These are phyloP conservation scores for Falco biarmicus DNA, from an alignment of 2,797 vertebrate species.

Conservation along the genomic window DNA sequence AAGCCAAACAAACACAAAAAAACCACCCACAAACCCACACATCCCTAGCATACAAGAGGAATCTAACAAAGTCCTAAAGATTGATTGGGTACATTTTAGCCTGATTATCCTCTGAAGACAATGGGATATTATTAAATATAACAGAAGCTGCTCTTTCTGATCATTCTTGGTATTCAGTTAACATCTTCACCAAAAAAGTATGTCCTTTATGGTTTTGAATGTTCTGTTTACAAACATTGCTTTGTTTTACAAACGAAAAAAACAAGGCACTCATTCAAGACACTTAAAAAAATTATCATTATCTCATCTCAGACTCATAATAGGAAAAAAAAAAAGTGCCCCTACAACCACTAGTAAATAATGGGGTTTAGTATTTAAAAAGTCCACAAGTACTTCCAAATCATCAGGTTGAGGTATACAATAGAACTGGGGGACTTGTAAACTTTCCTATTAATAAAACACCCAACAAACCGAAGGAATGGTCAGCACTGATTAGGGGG, in stretches of 20 bases:
- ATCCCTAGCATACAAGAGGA: neutral
- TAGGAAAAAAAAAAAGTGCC: constrained; percentile 82
- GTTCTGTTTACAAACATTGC: constrained; percentile 86
- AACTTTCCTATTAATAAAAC: neutral
- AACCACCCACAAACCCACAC: neutral
- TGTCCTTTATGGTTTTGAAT: constrained; percentile 85
- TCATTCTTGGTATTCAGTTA: constrained; percentile 85
- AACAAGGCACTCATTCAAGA: constrained; percentile 89
- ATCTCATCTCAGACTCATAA: constrained; percentile 84
- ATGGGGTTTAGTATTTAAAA: constrained; percentile 40
- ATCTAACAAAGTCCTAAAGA: constrained; percentile 68
- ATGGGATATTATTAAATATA: constrained; percentile 73
- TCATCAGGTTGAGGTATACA: neutral
- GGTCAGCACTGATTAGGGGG: neutral
- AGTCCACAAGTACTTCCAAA: constrained; percentile 34
- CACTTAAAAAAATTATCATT: constrained; percentile 84
- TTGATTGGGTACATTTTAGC: constrained; percentile 64
- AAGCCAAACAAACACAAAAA: neutral
- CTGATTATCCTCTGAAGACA: constrained; percentile 72
- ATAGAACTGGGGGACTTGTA: neutral
- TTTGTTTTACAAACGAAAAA: constrained; percentile 84
- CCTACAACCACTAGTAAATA: constrained; percentile 74
- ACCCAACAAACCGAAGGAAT: neutral
- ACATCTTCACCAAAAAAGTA: constrained; percentile 84
- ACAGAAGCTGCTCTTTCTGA: constrained; percentile 82